These are phyloP conservation scores for Drosophila virilis DNA, from an alignment of 1,140 invertebrate genomes.

Conservation along the genomic window DNA sequence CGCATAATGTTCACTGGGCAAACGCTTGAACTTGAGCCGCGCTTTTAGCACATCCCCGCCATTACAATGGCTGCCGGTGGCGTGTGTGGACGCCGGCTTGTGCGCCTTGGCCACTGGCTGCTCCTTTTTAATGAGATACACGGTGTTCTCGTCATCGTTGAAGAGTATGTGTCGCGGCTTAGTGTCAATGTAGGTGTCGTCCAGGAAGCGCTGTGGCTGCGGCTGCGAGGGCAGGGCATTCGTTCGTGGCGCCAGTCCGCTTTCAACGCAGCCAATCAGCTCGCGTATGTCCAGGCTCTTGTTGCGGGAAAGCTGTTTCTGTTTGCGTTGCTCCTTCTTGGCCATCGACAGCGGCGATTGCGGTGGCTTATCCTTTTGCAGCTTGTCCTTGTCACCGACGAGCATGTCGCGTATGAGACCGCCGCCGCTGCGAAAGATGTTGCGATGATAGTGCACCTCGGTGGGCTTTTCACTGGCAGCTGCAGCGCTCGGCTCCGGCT, in stretches of 20 bases:
- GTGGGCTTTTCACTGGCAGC: constrained; percentile 19
- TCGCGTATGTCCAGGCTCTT: constrained; percentile 80
- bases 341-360: constrained; percentile 52
- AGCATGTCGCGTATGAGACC: constrained; percentile 79
- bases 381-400: constrained; percentile 67
- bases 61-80: constrained; percentile 4
- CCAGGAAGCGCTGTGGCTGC: constrained; percentile 62
- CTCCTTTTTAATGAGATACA: constrained; percentile 81
- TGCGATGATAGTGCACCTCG: constrained; percentile 75
- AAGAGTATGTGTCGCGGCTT: constrained; percentile 80
- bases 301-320: constrained; percentile 69
- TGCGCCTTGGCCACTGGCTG: constrained; percentile 65
- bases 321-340: constrained; percentile 55
- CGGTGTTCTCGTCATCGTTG: constrained; percentile 79
- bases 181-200: constrained; percentile 80
- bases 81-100: constrained; percentile 11
- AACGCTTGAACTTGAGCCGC: constrained; percentile 73
- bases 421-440: constrained; percentile 78
- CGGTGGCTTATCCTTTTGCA: constrained; percentile 68
- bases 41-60: constrained; percentile 64
- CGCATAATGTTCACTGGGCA: constrained; percentile 58
- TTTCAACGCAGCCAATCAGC: constrained; percentile 70
- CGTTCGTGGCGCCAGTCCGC: constrained; percentile 45
- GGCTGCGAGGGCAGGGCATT: neutral
- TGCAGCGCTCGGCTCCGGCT: neutral